These are phyloP conservation scores for Fregetta grallaria DNA, from an alignment of 2,113 vertebrate genomes.

Conservation along the genomic window DNA sequence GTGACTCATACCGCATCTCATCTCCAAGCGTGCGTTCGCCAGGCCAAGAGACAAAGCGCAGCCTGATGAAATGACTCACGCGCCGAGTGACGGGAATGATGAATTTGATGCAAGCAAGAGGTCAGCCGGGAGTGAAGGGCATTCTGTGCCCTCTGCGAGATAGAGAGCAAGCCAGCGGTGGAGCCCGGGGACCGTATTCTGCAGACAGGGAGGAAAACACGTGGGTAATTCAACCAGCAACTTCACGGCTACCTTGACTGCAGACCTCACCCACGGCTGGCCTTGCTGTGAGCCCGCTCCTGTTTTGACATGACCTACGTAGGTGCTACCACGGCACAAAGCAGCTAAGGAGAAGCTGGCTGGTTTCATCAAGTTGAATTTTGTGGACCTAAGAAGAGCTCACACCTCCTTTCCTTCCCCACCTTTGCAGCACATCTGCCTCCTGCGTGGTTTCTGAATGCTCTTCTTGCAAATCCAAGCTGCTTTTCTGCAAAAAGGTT, in stretches of 20 bases:
- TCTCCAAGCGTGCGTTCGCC: not conserved
- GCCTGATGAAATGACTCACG: not conserved
- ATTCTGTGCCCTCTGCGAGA: not conserved
- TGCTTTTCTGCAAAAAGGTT: not conserved
- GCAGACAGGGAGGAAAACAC: not conserved
- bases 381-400: not conserved
- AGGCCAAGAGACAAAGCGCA: not conserved
- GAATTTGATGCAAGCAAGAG: not conserved
- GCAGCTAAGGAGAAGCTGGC: not conserved
- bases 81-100: not conserved
- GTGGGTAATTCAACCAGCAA: not conserved
- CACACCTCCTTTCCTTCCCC: not conserved
- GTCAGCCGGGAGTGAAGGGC: not conserved
- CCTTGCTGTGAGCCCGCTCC: not conserved
- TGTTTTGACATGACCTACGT: accelerated
- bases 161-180: accelerated
- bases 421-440: not conserved
- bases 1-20: not conserved
- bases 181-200: accelerated
- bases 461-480: not conserved
- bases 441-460: not conserved
- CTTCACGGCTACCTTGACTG: accelerated
- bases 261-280: accelerated
- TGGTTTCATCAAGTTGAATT: not conserved
- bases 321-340: not conserved